phyloP scores from a whole-genome alignment of 2,113 vertebrate species.

The Pimephales promelas region DNA sequence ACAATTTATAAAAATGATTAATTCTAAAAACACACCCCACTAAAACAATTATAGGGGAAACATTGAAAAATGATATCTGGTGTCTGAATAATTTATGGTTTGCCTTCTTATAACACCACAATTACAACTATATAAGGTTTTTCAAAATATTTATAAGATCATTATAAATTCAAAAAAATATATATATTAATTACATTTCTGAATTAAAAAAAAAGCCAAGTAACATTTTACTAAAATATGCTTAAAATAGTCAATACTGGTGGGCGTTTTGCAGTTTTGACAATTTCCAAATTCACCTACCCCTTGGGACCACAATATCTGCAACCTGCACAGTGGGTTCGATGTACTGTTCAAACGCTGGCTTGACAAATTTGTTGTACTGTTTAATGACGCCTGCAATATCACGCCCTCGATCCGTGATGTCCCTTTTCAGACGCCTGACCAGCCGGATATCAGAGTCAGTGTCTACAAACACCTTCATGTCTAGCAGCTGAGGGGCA shows the following conservation, averaged over 20 bases:
- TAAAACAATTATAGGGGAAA: no score
- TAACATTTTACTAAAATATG: background rate
- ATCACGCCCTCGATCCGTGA: conserved; percentile 82
- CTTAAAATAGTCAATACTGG: background rate
- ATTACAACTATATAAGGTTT: background rate
- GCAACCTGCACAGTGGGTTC: conserved; percentile 89
- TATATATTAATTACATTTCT: background rate
- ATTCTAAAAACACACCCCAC: no score
- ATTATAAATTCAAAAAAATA: background rate
- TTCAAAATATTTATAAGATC: background rate
- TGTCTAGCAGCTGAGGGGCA: conserved; percentile 83
- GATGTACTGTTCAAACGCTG: conserved; percentile 89
- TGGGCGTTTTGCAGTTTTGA: background rate
- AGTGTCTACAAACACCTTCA: conserved; percentile 93
- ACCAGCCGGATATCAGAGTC: conserved; percentile 90
- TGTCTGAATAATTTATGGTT: no score
- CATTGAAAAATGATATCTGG: no score
- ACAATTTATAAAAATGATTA: no score
- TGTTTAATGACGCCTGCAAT: conserved; percentile 87
- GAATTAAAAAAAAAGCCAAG: background rate
- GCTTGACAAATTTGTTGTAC: conserved; percentile 92
- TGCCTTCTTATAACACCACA: no score
- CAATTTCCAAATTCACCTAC: conserved; percentile 64
- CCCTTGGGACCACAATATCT: conserved; percentile 90
- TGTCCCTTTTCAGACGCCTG: conserved; percentile 86